Conservation (phyloP, 2,888 invertebrate genomes). For the Lumbricus terrestris region DNA sequence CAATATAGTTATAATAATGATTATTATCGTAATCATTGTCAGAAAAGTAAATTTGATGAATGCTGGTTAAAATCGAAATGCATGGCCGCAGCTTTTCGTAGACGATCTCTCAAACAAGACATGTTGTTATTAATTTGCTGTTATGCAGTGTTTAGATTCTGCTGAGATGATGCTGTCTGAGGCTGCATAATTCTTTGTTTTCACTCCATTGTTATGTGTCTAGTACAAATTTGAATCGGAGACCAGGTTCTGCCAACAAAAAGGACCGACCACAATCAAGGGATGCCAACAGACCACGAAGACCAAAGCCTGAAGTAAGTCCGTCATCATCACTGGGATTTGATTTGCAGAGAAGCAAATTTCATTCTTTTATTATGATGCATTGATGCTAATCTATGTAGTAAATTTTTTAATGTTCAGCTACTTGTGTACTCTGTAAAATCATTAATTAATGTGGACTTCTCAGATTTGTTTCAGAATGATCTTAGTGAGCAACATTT, state of each 20-base stretch:
- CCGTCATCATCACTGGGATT: neutral
- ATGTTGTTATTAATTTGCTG: neutral
- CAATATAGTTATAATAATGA: no score
- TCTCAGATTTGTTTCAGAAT: neutral
- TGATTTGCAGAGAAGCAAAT: neutral
- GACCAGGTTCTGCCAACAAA: neutral
- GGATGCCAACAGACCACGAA: constrained; percentile 16
- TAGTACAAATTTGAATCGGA: neutral
- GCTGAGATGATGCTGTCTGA: neutral
- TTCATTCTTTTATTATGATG: neutral
- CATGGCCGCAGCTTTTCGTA: no score
- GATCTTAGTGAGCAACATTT: neutral
- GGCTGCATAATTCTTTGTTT: neutral
- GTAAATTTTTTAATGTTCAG: neutral
- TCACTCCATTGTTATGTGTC: neutral
- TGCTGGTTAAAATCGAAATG: neutral
- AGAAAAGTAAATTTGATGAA: neutral
- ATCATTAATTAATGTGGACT: neutral
- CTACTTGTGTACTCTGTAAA: neutral
- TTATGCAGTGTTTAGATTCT: neutral
- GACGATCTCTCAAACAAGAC: neutral
- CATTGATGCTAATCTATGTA: neutral
- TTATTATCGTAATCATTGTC: neutral
- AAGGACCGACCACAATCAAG: neutral
- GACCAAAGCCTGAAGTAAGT: constrained; percentile 5